phyloP scores from a whole-genome alignment of 2,797 vertebrate genomes.

The Leptatherina wallacei region DNA sequence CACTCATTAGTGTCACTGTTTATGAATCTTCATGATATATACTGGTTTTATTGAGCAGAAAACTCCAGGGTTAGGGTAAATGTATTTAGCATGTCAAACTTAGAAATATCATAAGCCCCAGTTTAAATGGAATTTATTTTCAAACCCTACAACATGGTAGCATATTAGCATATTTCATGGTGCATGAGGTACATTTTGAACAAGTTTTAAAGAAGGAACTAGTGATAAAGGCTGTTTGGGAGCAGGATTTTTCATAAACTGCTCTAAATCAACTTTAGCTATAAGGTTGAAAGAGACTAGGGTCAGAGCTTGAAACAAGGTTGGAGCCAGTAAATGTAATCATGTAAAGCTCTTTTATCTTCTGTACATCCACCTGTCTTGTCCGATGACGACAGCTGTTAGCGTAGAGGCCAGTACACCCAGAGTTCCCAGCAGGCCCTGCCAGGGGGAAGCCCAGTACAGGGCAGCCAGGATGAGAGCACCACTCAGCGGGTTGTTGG shows the following conservation, averaged over 20 bases:
- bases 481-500: constrained; percentile 83
- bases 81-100: constrained; percentile 8
- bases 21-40: constrained; percentile 6
- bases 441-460: constrained; percentile 80
- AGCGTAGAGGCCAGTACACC: constrained; percentile 78
- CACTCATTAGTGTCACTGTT: constrained; percentile 10
- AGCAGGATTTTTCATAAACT: constrained; percentile 30
- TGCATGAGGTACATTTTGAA: constrained; percentile 7
- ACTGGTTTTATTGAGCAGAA: constrained; percentile 24
- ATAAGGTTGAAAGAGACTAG: background rate
- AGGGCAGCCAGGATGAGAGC: constrained; percentile 77
- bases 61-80: background rate
- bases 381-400: constrained; percentile 76
- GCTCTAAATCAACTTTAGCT: constrained; percentile 8
- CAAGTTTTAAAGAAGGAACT: constrained; percentile 3
- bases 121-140: constrained; percentile 4
- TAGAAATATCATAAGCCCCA: background rate
- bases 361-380: constrained; percentile 69
- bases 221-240: background rate
- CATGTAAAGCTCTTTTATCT: background rate
- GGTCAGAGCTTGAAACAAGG: background rate
- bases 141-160: constrained; percentile 15
- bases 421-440: constrained; percentile 76
- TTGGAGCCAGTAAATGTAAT: background rate
- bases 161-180: constrained; percentile 4